phyloP scores from a whole-genome alignment of 2,888 invertebrate species.

The Trissolcus brochymenae region DNA sequence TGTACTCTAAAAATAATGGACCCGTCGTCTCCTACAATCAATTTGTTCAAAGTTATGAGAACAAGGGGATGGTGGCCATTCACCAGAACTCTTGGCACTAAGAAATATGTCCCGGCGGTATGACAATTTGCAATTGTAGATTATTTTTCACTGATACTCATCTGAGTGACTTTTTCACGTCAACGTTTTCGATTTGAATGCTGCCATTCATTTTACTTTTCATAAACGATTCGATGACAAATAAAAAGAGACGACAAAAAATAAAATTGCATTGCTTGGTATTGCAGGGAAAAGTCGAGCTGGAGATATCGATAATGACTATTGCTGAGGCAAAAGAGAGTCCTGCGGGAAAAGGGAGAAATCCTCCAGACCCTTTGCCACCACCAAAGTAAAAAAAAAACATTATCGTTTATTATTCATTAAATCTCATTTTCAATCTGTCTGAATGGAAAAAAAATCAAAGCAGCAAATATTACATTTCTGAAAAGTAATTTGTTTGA shows the following conservation, averaged over 20 bases:
- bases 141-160: slow-evolving; percentile 8
- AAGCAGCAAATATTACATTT: not conserved
- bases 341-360: slow-evolving; percentile 83
- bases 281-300: slow-evolving; percentile 83
- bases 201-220: no score
- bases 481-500: no score
- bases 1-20: slow-evolving; percentile 77
- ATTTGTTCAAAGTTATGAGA: slow-evolving; percentile 81
- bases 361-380: slow-evolving; percentile 81
- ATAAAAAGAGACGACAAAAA: no score
- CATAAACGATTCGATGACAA: no score
- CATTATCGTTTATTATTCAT: slow-evolving; percentile 28
- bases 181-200: no score
- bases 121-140: slow-evolving; percentile 44
- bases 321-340: slow-evolving; percentile 79
- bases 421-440: slow-evolving; percentile 25
- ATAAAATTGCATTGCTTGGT: no score
- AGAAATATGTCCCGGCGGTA: slow-evolving; percentile 69
- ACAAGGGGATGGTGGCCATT: slow-evolving; percentile 86
- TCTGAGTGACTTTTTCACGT: not conserved
- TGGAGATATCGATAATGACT: slow-evolving; percentile 81
- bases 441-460: not conserved
- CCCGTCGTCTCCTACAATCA: slow-evolving; percentile 77
- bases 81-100: slow-evolving; percentile 66
- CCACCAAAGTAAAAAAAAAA: slow-evolving; percentile 79